Base-by-base conservation (phyloP, 2,888 invertebrate genomes). In the Thymelicus acteon region DNA sequence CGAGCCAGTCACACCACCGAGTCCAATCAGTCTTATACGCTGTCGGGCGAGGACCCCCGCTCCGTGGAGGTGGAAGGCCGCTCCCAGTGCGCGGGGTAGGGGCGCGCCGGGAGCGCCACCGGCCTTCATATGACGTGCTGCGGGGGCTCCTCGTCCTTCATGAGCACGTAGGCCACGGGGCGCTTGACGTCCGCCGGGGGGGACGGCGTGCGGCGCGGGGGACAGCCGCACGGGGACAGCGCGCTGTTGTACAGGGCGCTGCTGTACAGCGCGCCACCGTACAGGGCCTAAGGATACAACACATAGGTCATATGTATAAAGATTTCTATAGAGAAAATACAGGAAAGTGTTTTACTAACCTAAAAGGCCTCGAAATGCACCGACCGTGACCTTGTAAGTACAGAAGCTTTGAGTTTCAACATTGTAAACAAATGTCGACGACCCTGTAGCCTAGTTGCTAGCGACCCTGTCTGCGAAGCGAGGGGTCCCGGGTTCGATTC, bases 71-170 rank as follows among this genome's bases (percentile, higher is more conserved):
- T 92, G 72, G 93, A 93, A 19, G 93, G 92, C 77, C 87, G 90
- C 92, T 93, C 93, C 92, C 93, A 95, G 75, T 94, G 94, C 75
- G 94, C 69, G 69, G 70, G 88, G 87, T 91, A 89, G n/a, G 88
- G 88, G 81, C 96, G 91, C 84, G 96, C 96, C 82, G 96, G 96
- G 93, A 96, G 96, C 96, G 97, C 96, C 85, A 97, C 96, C 93
- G 97, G 97, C 95, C 96, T 97, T 97, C 97, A 97, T 95, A 97
- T 97, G 89, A 97, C 96, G 86, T 96, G 97, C 72, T 95, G 94
- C 2, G 94, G 93, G 0, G 92, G 93, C 75, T 95, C 95, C 79
- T 94, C 94, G 79, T 95, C 94, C 88, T 95, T 95, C 95, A 95
- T 95, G 75, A 95, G 93, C 71, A 96, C 95, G 85, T 95, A 95